Conservation (phyloP, 2,113 vertebrate genomes). For the Phrynocephalus versicolor region DNA sequence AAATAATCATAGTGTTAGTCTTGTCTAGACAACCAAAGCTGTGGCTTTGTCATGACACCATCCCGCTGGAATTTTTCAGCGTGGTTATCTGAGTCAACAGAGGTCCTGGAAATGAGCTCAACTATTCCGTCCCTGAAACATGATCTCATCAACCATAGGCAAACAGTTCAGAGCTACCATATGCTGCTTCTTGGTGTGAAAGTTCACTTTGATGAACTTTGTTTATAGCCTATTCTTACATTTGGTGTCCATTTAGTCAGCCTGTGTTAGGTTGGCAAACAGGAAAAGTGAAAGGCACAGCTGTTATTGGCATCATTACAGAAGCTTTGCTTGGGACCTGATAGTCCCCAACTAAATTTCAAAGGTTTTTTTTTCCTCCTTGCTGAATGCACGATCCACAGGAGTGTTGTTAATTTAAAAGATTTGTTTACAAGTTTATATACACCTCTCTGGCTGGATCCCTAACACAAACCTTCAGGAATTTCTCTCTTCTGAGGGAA, state of each 20-base stretch:
- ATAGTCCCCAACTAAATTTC: neutral
- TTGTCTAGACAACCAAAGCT: neutral
- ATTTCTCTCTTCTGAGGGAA: neutral
- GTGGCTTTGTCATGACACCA: neutral
- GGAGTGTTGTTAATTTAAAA: neutral
- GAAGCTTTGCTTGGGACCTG: neutral
- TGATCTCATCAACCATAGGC: neutral
- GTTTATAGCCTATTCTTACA: neutral
- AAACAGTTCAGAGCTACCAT: neutral
- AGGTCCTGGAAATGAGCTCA: neutral
- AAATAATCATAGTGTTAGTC: neutral
- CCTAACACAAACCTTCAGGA: neutral
- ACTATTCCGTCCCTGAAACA: conserved; percentile 26
- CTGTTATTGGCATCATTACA: accelerated
- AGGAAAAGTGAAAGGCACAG: neutral
- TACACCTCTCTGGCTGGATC: neutral
- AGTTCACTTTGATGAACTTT: neutral
- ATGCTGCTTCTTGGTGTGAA: neutral
- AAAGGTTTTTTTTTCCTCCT: neutral
- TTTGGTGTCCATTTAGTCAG: accelerated
- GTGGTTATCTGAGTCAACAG: neutral
- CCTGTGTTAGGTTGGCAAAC: neutral
- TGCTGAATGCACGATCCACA: neutral
- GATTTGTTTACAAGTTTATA: neutral
- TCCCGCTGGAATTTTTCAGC: neutral